Evolutionary conservation across 2,113 vertebrate species (phyloP).

Genomic region (Podarcis raffonei): DNA sequence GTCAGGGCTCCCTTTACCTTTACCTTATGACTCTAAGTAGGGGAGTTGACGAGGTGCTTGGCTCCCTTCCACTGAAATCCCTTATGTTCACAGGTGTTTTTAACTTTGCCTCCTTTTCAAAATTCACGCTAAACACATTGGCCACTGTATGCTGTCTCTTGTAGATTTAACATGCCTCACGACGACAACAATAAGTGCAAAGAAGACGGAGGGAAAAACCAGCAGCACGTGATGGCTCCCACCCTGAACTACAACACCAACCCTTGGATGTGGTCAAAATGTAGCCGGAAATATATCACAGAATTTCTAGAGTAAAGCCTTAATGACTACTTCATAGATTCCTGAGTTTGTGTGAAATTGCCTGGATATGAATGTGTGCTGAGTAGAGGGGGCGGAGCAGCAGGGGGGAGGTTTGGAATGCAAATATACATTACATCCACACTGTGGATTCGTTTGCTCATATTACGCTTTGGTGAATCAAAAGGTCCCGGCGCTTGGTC

Average conservation of each 20-base stretch:
- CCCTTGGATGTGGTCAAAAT: constrained; percentile 99
- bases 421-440: background rate
- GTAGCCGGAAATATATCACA: constrained; percentile 98
- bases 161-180: constrained; percentile 98
- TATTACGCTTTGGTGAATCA: background rate
- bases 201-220: constrained; percentile 92
- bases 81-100: background rate
- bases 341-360: background rate
- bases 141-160: background rate
- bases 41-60: background rate
- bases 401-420: background rate
- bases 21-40: background rate
- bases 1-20: too few relatives aligned
- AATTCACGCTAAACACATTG: constrained; percentile 3
- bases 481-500: background rate
- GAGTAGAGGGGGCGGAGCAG: too few relatives aligned
- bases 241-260: constrained; percentile 97
- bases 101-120: too few relatives aligned
- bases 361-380: constrained; percentile 2
- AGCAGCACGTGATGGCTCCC: constrained; percentile 97
- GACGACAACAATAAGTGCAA: constrained; percentile 98
- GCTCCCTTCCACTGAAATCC: background rate
- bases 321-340: background rate
- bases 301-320: constrained; percentile 96
- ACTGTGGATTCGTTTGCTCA: background rate